Base-by-base conservation (phyloP, 2,113 vertebrate genomes). In the Callithrix jacchus region DNA sequence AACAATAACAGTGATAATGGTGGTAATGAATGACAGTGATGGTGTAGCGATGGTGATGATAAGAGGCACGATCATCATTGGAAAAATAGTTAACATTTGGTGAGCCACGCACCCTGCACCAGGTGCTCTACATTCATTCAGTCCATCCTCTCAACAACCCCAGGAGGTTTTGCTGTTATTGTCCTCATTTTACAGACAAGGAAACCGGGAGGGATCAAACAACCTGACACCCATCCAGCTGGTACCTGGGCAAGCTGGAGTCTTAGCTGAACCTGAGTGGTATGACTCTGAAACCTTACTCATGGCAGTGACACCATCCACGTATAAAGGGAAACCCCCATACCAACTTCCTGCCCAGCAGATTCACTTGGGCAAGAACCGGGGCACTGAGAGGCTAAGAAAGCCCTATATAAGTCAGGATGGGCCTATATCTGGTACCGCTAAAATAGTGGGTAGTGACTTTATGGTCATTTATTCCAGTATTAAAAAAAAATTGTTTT, bases 1-100 rank as follows among this genome's bases (percentile, higher is more conserved):
- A 37, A 47, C 77, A 6, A 40, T 30, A 12, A 25, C 16, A 11
- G 10, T 49, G 4, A 2, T 7, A n/a, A 40, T 54, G 23, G 66
- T 85, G 32, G 27, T 64, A 64, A 64, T 32, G 30, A 37, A 45
- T 5, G 12, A 9, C 40, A 0, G 21, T 8, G 37, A 18, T 20
- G 86, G 37, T 3, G 1, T 2, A 1, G 1, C 2, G 35, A 61
- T 66, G 14, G 47, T 3, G 88, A 56, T 35, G 32, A 16, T 3
- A 20, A 32, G 3, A 6, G 2, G 3, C 10, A 3, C 56, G 8
- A 0, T 18, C 45, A 1, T 18, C 45, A 1, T 20, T 27, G 0
- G 47, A 37, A 47, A 66, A 81, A 35, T 0, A 37, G 45, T 58
- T 49, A 0, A 1, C 11, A 5, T 58, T n/a, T 12, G 30, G 27